Evolutionary conservation across 2,113 vertebrate species (phyloP), one percentile per base, ranked within the genome.

Genomic region (Otocyon megalotis): DNA sequence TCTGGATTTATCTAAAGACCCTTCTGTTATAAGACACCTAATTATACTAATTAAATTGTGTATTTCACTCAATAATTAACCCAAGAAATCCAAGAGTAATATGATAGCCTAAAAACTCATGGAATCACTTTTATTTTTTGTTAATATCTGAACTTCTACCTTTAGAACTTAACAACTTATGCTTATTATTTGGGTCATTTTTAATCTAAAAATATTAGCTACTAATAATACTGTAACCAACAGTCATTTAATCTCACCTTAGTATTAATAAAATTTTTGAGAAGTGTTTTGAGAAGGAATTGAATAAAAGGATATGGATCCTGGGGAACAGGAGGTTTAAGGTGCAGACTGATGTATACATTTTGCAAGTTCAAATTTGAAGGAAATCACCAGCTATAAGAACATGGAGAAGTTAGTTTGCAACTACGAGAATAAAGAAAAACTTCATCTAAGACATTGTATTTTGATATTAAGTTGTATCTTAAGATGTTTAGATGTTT

Each of bases 121-220:
- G 4, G 80, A 65, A 81, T 86, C 32, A 35, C 17, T 5, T 67
- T n/a, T 2, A 62, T 37, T 84, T 62, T 35, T 86, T 62, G n/a
- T 94, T 72, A 96, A 58, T 84, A 71, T 43, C 15, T 79, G 30
- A 50, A 83, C 5, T 71, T 72, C 22, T 69, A 56, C 30, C 77
- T 53, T 63, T 71, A 79, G 54, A 88, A 35, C 1, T 83, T 87
- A 88, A 50, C 5, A 83, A 35, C 11, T 2, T 92, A 62, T 53
- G 22, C 13, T 83, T 79, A 37, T 26, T 54, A 63, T 19, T 72
- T 48, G 1, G 32, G 65, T 67, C 8, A 62, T 72, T 88, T 96
- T 92, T 92, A 84, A 74, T 79, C 35, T 93, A 74, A 84, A 90
- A 84, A 62, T 7, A 93, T 24, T 4, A 62, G 20, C 84, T 54